Conservation (phyloP, 2,113 vertebrate species). For the Engraulis encrasicolus region DNA sequence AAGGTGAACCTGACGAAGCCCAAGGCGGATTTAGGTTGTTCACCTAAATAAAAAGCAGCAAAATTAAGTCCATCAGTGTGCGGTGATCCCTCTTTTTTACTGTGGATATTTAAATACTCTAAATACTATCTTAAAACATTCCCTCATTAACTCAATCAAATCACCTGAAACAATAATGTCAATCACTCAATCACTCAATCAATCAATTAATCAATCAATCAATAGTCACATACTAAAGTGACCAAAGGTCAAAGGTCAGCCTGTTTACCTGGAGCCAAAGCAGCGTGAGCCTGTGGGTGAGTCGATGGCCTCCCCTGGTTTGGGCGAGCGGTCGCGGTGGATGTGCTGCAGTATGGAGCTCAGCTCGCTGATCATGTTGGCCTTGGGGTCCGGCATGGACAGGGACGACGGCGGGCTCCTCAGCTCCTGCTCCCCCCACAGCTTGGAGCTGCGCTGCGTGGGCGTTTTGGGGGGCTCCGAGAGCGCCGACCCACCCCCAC, state of each 20-base stretch:
- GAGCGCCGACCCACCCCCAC: constrained; percentile 56
- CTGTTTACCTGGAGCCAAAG: constrained; percentile 87
- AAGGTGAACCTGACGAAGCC: too few relatives aligned
- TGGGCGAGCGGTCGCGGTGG: constrained; percentile 89
- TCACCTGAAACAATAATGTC: too few relatives aligned
- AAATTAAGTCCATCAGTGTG: too few relatives aligned
- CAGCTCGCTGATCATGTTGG: constrained; percentile 93
- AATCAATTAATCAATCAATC: too few relatives aligned
- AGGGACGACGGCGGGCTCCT: constrained; percentile 83
- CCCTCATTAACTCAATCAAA: too few relatives aligned
- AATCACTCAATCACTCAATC: too few relatives aligned
- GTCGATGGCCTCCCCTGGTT: constrained; percentile 86
- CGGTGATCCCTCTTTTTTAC: too few relatives aligned
- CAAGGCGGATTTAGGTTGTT: too few relatives aligned
- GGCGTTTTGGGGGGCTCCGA: constrained; percentile 79
- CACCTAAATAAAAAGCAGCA: too few relatives aligned
- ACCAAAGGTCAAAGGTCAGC: background rate
- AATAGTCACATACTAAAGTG: too few relatives aligned
- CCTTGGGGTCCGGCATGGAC: constrained; percentile 89
- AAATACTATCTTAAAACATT: too few relatives aligned
- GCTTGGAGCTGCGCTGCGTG: constrained; percentile 89
- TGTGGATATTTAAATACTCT: too few relatives aligned
- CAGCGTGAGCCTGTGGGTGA: constrained; percentile 82
- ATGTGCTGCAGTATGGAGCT: constrained; percentile 97
- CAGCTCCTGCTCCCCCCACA: constrained; percentile 91